These are phyloP conservation scores for Drosophila kokeensis DNA, from an alignment of 2,888 invertebrate genomes.

Conservation along the genomic window DNA sequence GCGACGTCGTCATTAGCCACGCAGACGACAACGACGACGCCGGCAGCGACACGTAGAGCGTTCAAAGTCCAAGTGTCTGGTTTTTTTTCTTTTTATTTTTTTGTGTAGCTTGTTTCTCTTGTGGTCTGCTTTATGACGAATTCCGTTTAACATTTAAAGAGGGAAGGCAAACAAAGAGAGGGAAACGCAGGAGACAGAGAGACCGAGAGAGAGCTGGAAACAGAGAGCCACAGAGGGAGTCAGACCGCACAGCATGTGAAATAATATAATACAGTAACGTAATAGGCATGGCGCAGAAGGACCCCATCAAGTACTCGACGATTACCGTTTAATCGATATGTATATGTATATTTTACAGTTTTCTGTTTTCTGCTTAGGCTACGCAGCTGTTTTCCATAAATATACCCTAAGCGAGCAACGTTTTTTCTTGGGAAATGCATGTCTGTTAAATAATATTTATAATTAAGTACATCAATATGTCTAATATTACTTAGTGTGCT, in stretches of 20 bases:
- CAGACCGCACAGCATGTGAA: background rate
- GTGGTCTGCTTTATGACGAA: slow-evolving; percentile 54
- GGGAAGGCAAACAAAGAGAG: slow-evolving; percentile 4
- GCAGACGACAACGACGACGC: slow-evolving; percentile 54
- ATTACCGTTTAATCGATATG: slow-evolving; percentile 10
- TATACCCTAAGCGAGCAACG: background rate
- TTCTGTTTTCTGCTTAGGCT: background rate
- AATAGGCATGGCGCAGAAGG: slow-evolving; percentile 4
- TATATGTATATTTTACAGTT: slow-evolving; percentile 7
- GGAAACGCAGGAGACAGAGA: background rate
- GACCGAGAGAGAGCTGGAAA: background rate
- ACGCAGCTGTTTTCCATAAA: slow-evolving; percentile 1
- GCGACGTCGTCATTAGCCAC: slow-evolving; percentile 53
- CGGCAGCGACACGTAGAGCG: slow-evolving; percentile 54
- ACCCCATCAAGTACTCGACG: slow-evolving; percentile 9
- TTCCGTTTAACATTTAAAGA: slow-evolving; percentile 40
- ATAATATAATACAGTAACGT: background rate
- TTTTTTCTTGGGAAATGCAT: background rate
- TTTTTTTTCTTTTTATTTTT: slow-evolving; percentile 10
- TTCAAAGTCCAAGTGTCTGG: slow-evolving; percentile 70
- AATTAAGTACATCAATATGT: background rate
- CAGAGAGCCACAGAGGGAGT: background rate
- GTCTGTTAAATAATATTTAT: background rate
- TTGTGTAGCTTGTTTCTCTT: slow-evolving; percentile 36
- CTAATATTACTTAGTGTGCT: background rate